Conservation (phyloP, 2,113 vertebrate species). For the Emydocephalus ijimae region DNA sequence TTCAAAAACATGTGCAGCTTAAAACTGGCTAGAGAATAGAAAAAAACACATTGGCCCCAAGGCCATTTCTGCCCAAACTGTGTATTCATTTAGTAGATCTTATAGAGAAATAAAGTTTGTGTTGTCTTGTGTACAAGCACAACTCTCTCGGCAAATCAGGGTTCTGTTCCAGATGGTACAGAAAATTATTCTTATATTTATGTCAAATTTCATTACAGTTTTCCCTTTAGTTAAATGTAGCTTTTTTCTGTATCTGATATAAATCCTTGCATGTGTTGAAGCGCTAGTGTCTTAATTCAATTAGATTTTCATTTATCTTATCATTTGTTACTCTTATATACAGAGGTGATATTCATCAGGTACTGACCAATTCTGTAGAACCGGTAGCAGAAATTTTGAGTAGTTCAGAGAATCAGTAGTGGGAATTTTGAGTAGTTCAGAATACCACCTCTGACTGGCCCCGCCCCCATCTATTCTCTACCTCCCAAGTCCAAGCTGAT, state of each 20-base stretch:
- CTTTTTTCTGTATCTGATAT: background rate
- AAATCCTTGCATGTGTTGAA: background rate
- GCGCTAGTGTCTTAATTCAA: background rate
- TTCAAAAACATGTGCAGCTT: background rate
- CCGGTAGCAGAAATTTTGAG: too few relatives aligned
- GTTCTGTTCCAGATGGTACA: background rate
- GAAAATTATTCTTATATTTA: background rate
- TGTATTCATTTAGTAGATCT: background rate
- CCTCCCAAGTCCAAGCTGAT: too few relatives aligned
- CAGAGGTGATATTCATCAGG: too few relatives aligned
- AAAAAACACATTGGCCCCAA: background rate
- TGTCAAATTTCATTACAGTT: background rate
- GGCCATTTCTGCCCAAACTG: background rate
- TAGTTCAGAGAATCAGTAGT: too few relatives aligned
- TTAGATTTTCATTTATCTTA: background rate
- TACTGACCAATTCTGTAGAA: too few relatives aligned
- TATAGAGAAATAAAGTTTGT: background rate
- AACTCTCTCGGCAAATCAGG: background rate
- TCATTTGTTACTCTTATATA: background rate
- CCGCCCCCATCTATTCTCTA: too few relatives aligned
- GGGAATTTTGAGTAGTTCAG: too few relatives aligned
- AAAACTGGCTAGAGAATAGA: background rate
- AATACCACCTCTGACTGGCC: too few relatives aligned
- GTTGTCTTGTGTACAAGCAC: background rate
- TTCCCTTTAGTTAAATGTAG: background rate